Evolutionary conservation across 2,888 invertebrate species (phyloP), one percentile per base, ranked within the genome.

Genomic region (Leuctra nigra): DNA sequence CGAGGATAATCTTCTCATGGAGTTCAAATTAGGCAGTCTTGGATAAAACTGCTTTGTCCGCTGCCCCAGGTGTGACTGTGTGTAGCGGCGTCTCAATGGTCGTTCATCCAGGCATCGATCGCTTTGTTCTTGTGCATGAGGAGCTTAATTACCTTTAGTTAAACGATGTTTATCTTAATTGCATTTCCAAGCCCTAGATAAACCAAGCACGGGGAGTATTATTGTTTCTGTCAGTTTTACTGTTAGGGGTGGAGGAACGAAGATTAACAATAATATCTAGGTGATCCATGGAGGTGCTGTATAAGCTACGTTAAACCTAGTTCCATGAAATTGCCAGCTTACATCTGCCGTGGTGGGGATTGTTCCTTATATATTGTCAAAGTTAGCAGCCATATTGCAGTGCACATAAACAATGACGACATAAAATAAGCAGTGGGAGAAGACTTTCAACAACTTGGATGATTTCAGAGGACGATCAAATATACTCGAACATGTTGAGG

Each of bases 101-200:
- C 29, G 29, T 29, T 29, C 11, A 11, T 6, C 11, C 7, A 14
- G n/a, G 7, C 18, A 41, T 41, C 41, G 11, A 41, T 41, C 2
- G 41, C 41, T 41, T 14, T 50, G 48, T 48, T 48, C 48, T 48
- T 48, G 48, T 48, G 50, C 50, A 50, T 50, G 33, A 50, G 50
- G 59, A 39, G 59, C 57, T 59, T 61, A 61, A 61, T 61, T 61
- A 59, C 61, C 61, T 54, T 59, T 59, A 61, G 59, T 61, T 61
- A 59, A 59, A 59, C 58, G 61, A 61, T 61, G 61, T 61, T 61
- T 61, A 61, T 61, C 61, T 61, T 59, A 61, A 61, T 61, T 61
- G 58, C 61, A 59, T 57, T 39, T 54, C 59, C 57, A 33, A 47
- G 53, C 44, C 57, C 52, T 55, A 57, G 57, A 55, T 60, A 48